A percentile compares a stretch with the other conserved stretches of the same genome.
phyloP scores from a whole-genome alignment of 2,797 vertebrate species.

The Chelon auratus region DNA sequence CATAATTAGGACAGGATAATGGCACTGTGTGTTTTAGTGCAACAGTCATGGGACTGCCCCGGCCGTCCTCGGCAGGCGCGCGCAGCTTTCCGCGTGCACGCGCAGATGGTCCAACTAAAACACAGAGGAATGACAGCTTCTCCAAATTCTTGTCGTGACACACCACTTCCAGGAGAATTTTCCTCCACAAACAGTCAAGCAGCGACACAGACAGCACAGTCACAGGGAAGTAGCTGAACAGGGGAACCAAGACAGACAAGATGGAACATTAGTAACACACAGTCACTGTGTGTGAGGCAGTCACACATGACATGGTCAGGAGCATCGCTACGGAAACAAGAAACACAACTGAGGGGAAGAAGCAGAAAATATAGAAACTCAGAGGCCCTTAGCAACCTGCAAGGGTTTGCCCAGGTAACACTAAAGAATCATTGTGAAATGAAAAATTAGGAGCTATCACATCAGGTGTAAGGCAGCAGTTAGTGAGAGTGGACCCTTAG shows the following conservation, averaged over 20 bases:
- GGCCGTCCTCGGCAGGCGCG: not conserved
- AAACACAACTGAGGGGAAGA: conserved; percentile 18
- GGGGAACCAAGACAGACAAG: conserved; percentile 39
- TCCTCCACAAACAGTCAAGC: conserved; percentile 41
- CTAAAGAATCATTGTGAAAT: conserved; percentile 3
- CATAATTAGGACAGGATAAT: conserved; percentile 72
- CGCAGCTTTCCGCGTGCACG: not conserved
- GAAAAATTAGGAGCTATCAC: conserved; percentile 3
- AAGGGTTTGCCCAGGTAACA: conserved; percentile 13
- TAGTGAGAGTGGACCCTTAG: conserved; percentile 3
- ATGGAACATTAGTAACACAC: conserved; percentile 41
- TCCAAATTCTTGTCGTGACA: conserved; percentile 46
- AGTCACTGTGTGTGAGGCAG: conserved; percentile 22
- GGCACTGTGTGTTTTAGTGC: conserved; percentile 59
- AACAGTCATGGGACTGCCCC: conserved; percentile 66
- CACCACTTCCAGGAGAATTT: conserved; percentile 53
- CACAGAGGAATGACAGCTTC: conserved; percentile 39
- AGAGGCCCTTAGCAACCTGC: not conserved
- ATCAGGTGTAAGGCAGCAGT: not conserved
- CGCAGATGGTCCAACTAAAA: conserved; percentile 33
- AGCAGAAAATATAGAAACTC: conserved; percentile 22
- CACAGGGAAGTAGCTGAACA: conserved; percentile 28
- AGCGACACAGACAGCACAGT: conserved; percentile 19
- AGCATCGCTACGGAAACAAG: conserved; percentile 22
- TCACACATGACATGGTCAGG: conserved; percentile 33